Percentiles rank a stretch among this genome's conserved stretches.
phyloP scores from a whole-genome alignment of 2,113 vertebrate genomes.

The Cranoglanis bouderius region DNA sequence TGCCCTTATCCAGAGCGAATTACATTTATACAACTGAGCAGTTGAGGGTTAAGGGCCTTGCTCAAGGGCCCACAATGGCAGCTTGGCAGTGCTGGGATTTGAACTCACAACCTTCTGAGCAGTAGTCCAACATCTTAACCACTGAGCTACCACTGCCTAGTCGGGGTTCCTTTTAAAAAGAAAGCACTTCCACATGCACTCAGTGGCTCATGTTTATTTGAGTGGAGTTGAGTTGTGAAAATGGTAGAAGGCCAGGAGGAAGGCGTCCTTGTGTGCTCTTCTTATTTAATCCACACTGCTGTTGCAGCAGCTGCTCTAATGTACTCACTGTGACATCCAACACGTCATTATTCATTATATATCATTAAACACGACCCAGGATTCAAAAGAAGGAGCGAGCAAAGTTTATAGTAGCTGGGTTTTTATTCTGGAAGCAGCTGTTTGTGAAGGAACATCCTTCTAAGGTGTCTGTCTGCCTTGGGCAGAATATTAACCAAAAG shows the following conservation, averaged over 20 bases:
- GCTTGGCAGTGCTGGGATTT: too few species aligned
- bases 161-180: neutral
- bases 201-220: conserved; percentile 29
- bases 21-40: too few species aligned
- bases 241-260: conserved; percentile 3
- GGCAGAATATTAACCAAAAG: neutral
- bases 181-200: conserved; percentile 5
- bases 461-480: neutral
- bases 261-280: conserved; percentile 23
- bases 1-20: too few species aligned
- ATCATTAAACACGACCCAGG: neutral
- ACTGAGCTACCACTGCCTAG: too few species aligned
- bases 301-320: conserved; percentile 1
- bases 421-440: neutral
- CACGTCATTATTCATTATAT: neutral
- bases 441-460: neutral
- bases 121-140: too few species aligned
- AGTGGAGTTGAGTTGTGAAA: conserved; percentile 4
- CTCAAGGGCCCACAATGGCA: too few species aligned
- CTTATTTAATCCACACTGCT: conserved; percentile 19
- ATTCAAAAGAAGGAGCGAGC: neutral
- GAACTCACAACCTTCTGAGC: too few species aligned
- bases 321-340: neutral
- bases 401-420: neutral
- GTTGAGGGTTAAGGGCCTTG: too few species aligned